Evolutionary conservation across 1,140 invertebrate genomes (phyloP).

Genomic region (Ips typographus): DNA sequence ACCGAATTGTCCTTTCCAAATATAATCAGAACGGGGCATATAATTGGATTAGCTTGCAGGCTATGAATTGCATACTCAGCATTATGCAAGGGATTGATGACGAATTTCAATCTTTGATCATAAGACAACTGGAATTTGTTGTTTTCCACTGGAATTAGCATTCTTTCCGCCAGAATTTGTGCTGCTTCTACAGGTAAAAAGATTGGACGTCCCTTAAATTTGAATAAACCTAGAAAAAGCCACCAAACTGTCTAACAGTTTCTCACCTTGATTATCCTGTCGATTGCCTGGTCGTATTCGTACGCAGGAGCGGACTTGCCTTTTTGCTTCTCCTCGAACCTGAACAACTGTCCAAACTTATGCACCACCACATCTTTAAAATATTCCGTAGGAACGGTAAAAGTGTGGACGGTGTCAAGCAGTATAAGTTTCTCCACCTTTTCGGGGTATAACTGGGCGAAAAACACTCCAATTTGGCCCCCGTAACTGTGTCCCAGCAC

Average conservation of each 20-base stretch:
- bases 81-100: conserved; percentile 36
- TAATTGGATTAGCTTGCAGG: conserved; percentile 37
- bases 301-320: conserved; percentile 48
- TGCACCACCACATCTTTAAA: conserved; percentile 43
- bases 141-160: conserved; percentile 48
- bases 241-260: not conserved
- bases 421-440: conserved; percentile 56
- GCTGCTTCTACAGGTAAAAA: conserved; percentile 51
- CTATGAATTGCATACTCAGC: conserved; percentile 45
- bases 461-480: conserved; percentile 54
- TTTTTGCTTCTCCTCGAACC: conserved; percentile 44
- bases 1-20: conserved; percentile 34
- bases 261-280: conserved; percentile 45
- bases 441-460: conserved; percentile 55
- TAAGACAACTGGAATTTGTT: conserved; percentile 47
- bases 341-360: conserved; percentile 44
- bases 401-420: conserved; percentile 55
- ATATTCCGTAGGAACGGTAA: conserved; percentile 42
- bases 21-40: conserved; percentile 49
- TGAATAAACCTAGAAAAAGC: not conserved
- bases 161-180: conserved; percentile 55
- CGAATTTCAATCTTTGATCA: conserved; percentile 42
- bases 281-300: conserved; percentile 56
- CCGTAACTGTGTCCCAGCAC: conserved; percentile 64
- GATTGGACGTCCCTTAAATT: conserved; percentile 13